Evolutionary conservation across 2,888 invertebrate genomes (phyloP).

Genomic region (Cerastis leucographa): DNA sequence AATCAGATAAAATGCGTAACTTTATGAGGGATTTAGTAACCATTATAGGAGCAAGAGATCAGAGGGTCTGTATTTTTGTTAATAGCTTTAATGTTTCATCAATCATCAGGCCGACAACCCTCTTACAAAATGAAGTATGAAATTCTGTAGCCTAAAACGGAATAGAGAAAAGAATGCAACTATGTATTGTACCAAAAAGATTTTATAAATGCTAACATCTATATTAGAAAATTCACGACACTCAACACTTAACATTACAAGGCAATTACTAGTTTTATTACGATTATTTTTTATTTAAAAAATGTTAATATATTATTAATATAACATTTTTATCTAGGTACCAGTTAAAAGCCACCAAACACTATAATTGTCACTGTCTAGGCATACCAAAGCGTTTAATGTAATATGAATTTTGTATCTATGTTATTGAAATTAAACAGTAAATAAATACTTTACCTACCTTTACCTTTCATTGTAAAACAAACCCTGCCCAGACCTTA

Average conservation of each 20-base stretch:
- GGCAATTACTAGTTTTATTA: constrained; percentile 32
- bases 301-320: background rate
- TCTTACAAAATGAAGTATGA: background rate
- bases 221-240: constrained; percentile 16
- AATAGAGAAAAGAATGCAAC: background rate
- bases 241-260: constrained; percentile 8
- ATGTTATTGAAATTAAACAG: constrained; percentile 77
- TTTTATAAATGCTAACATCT: background rate
- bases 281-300: constrained; percentile 10
- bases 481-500: background rate
- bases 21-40: background rate
- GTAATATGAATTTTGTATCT: constrained; percentile 77
- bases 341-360: constrained; percentile 36
- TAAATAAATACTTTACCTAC: constrained; percentile 85
- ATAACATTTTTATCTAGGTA: background rate
- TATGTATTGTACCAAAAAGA: background rate
- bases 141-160: background rate
- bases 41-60: background rate
- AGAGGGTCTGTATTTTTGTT: background rate
- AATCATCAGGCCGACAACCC: background rate
- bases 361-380: constrained; percentile 44
- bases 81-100: background rate
- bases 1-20: too few species aligned
- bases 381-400: constrained; percentile 77
- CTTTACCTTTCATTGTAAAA: constrained; percentile 46